Conservation (phyloP, 2,113 vertebrate species). For the Hoplias malabaricus region DNA sequence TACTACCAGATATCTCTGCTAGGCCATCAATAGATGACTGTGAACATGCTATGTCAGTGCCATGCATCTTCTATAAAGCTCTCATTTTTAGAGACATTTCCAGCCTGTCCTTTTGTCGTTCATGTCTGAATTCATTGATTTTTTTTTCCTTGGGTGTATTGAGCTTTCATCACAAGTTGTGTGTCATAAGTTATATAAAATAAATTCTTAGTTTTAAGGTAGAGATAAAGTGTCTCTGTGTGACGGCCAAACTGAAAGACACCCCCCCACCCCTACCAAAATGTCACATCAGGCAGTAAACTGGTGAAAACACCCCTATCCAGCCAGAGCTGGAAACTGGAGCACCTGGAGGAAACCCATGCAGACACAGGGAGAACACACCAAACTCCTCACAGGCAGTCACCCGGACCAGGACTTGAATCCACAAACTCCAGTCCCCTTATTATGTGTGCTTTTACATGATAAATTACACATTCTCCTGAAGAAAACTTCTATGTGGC, state of each 20-base stretch:
- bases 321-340: too few species aligned
- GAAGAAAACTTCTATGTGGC: too few species aligned
- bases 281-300: too few species aligned
- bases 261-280: too few species aligned
- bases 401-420: too few species aligned
- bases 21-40: neutral
- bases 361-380: too few species aligned
- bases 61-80: neutral
- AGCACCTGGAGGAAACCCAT: too few species aligned
- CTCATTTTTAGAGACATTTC: neutral
- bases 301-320: too few species aligned
- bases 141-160: neutral
- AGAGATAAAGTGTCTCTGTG: neutral
- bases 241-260: neutral
- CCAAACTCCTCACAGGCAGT: too few species aligned
- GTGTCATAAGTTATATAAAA: neutral
- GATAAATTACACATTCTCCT: too few species aligned
- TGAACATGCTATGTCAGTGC: neutral
- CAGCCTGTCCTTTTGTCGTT: neutral
- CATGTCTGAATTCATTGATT: neutral
- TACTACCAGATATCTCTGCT: neutral
- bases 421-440: too few species aligned
- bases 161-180: neutral
- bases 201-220: neutral
- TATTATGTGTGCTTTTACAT: too few species aligned